Percentiles rank a stretch among this genome's conserved stretches.
Evolutionary conservation across 2,113 vertebrate genomes (phyloP).

Genomic region (Myotis brandtii): DNA sequence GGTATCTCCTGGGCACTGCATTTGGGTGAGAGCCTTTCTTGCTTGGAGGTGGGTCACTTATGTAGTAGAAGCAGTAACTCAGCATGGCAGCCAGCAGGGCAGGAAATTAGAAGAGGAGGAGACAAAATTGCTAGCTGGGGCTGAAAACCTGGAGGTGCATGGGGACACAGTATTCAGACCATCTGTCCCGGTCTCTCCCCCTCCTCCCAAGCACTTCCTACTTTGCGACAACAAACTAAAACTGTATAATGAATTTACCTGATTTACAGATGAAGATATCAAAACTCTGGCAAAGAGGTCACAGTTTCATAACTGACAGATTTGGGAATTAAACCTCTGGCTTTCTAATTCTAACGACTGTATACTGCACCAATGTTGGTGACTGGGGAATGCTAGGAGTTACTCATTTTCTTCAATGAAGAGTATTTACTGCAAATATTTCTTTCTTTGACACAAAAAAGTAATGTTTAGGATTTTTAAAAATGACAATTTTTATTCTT

Average conservation of each 20-base stretch:
- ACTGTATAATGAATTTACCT: not conserved
- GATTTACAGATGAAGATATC: not conserved
- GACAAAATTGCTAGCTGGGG: not conserved
- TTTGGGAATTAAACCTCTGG: not conserved
- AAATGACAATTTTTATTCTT: not conserved
- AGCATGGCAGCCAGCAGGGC: not conserved
- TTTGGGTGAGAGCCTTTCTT: not conserved
- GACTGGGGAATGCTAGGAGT: not conserved
- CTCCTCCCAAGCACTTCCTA: not conserved
- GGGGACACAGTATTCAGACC: not conserved
- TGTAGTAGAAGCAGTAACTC: not conserved
- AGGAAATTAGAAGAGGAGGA: not conserved
- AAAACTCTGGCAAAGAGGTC: not conserved
- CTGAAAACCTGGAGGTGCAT: not conserved
- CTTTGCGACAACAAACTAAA: not conserved
- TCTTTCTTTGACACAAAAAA: conserved; percentile 38
- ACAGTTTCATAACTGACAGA: not conserved
- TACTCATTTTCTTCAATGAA: not conserved
- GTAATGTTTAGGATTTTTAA: not conserved
- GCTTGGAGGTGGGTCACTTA: not conserved
- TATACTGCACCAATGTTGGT: not conserved
- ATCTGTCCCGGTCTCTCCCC: not conserved
- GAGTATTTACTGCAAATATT: not conserved
- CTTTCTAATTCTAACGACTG: conserved; percentile 33
- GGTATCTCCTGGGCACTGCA: not conserved